Percentiles rank a stretch among this genome's conserved stretches.
These are phyloP conservation scores for Tholera decimalis DNA, from an alignment of 2,888 invertebrate genomes.

Conservation along the genomic window DNA sequence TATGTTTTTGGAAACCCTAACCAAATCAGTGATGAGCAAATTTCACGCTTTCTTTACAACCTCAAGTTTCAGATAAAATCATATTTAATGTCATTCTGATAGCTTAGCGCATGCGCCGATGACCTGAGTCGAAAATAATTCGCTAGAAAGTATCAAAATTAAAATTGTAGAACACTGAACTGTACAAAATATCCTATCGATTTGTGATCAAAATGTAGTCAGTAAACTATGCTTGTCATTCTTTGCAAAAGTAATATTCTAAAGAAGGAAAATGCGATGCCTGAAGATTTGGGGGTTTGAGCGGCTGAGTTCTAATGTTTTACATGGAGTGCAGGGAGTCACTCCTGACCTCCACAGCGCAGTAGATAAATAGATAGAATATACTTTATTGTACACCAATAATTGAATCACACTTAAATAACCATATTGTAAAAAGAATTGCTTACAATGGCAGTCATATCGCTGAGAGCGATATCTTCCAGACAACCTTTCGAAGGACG, in stretches of 20 bases:
- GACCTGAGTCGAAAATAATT: constrained; percentile 17
- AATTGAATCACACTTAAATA: too few species aligned
- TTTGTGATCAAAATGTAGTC: background rate
- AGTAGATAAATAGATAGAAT: too few species aligned
- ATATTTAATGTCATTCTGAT: constrained; percentile 20
- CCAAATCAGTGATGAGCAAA: constrained; percentile 35
- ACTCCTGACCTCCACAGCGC: too few species aligned
- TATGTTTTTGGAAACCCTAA: constrained; percentile 38
- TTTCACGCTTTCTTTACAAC: constrained; percentile 45
- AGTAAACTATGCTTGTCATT: constrained; percentile 15
- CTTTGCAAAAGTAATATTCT: background rate
- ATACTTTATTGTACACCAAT: too few species aligned
- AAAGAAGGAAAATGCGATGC: too few species aligned
- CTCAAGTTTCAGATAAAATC: constrained; percentile 41
- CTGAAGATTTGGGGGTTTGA: too few species aligned
- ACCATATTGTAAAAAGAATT: too few species aligned
- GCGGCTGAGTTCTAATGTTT: too few species aligned
- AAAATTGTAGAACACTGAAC: constrained; percentile 1
- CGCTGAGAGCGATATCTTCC: too few species aligned
- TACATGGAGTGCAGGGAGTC: too few species aligned
- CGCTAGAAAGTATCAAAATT: constrained; percentile 47
- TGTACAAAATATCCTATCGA: background rate
- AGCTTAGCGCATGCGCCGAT: constrained; percentile 23
- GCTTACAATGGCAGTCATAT: too few species aligned
- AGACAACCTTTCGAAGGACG: too few species aligned